Evolutionary conservation across 2,888 invertebrate species (phyloP).

Genomic region (Prenolepis imparis): DNA sequence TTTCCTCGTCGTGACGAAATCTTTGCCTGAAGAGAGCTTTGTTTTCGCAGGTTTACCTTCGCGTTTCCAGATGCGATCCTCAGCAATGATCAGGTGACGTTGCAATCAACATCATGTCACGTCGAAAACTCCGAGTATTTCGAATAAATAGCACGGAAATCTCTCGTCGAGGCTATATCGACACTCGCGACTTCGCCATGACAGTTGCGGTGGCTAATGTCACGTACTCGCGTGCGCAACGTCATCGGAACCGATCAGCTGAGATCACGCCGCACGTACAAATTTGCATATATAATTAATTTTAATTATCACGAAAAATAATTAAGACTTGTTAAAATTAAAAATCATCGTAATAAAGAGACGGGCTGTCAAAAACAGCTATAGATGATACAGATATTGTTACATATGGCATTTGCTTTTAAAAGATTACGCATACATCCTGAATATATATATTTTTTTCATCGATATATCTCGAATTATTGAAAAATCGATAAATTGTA

Average conservation of each 20-base stretch:
- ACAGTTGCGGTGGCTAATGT: not conserved
- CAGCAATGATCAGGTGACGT: constrained; percentile 51
- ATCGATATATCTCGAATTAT: constrained; percentile 2
- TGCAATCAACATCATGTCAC: not conserved
- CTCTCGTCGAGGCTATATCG: not conserved
- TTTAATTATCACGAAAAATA: not conserved
- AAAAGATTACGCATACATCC: not conserved
- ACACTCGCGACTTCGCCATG: constrained; percentile 63
- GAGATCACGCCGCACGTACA: constrained; percentile 39
- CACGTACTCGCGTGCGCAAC: not conserved
- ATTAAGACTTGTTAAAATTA: not conserved
- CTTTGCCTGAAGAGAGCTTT: not conserved
- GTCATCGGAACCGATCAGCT: not conserved
- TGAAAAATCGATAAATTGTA: not conserved
- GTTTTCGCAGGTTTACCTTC: not conserved
- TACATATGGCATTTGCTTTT: not conserved
- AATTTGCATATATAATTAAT: not conserved
- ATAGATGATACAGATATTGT: not conserved
- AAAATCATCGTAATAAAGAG: not conserved
- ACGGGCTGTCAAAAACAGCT: not conserved
- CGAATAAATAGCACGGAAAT: not conserved
- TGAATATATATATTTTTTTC: too few relatives aligned
- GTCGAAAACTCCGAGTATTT: not conserved
- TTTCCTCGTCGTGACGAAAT: not conserved
- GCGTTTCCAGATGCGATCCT: not conserved